Evolutionary conservation across 64 coral and sea anemone genomes (phyloP).

Genomic region (Exaiptasia diaphana): DNA sequence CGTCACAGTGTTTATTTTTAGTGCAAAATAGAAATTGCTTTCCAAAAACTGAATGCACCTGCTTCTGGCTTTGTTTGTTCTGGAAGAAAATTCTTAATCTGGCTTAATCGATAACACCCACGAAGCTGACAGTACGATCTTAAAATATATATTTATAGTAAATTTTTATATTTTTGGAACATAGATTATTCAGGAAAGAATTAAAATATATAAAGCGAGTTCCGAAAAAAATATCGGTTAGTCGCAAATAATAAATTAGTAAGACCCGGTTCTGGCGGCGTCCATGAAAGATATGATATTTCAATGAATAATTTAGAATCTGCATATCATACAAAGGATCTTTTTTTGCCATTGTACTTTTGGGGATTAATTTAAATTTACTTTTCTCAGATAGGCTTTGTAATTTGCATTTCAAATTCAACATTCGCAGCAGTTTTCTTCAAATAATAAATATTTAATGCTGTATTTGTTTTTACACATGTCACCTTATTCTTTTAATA

Average conservation of each 20-base stretch:
- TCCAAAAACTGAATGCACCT: constrained; percentile 16
- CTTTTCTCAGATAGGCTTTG: not conserved
- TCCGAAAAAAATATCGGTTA: too few relatives aligned
- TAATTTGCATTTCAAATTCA: constrained; percentile 13
- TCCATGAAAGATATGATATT: too few relatives aligned
- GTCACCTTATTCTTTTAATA: not conserved
- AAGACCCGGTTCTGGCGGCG: too few relatives aligned
- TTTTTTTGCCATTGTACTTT: not conserved
- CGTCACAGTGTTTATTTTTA: constrained; percentile 13
- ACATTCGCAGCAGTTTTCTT: not conserved
- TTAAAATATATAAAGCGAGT: too few relatives aligned
- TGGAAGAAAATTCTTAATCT: constrained; percentile 19
- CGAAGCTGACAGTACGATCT: constrained; percentile 10
- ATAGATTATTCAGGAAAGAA: too few relatives aligned
- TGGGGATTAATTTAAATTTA: not conserved
- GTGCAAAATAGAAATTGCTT: constrained; percentile 5
- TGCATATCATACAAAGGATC: too few relatives aligned
- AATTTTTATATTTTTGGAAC: constrained; percentile 8
- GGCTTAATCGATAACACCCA: constrained; percentile 25
- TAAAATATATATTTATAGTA: constrained; percentile 8
- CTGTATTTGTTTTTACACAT: not conserved
- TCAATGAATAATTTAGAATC: too few relatives aligned
- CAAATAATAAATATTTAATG: not conserved
- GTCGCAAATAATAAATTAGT: too few relatives aligned
- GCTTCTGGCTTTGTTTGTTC: not conserved